Evolutionary conservation across 1,140 invertebrate species (phyloP), one percentile per base, ranked within the genome.

Genomic region (Lycorma delicatula): DNA sequence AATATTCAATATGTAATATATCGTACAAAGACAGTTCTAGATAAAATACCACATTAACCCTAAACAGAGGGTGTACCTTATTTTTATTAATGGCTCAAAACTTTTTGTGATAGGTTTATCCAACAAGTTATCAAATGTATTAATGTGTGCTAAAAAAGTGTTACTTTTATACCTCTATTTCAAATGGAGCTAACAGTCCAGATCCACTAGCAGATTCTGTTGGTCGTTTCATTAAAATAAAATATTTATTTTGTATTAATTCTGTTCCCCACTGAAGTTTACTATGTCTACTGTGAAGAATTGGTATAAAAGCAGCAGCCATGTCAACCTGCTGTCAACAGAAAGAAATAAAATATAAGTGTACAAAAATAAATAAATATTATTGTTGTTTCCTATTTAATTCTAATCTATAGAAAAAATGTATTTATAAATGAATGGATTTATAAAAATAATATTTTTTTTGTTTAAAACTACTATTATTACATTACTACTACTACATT

Each of bases 101-200:
- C n/a, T n/a, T n/a, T n/a, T n/a, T n/a, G n/a, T n/a, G n/a, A n/a
- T n/a, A n/a, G n/a, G n/a, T n/a, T n/a, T n/a, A n/a, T n/a, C n/a
- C n/a, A n/a, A n/a, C n/a, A n/a, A n/a, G n/a, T n/a, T n/a, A n/a
- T n/a, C n/a, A n/a, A n/a, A n/a, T n/a, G n/a, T n/a, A n/a, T n/a
- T n/a, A n/a, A n/a, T n/a, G n/a, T n/a, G n/a, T n/a, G n/a, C n/a
- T n/a, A n/a, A n/a, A n/a, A n/a, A 44, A 60, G n/a, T n/a, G n/a
- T n/a, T n/a, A n/a, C n/a, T n/a, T n/a, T n/a, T n/a, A n/a, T 60
- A 74, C 74, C 51, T 80, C 75, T 7, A 71, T 74, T 41, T 83
- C 81, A 64, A 92, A 92, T 0, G 89, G 89, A 9, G 87, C 88
- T 22, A 91, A 68, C 5, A 93, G 73, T 26, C 89, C 89, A 1